These are phyloP conservation scores for Apogon hyalosoma DNA, from an alignment of 2,797 vertebrate genomes.

Conservation along the genomic window DNA sequence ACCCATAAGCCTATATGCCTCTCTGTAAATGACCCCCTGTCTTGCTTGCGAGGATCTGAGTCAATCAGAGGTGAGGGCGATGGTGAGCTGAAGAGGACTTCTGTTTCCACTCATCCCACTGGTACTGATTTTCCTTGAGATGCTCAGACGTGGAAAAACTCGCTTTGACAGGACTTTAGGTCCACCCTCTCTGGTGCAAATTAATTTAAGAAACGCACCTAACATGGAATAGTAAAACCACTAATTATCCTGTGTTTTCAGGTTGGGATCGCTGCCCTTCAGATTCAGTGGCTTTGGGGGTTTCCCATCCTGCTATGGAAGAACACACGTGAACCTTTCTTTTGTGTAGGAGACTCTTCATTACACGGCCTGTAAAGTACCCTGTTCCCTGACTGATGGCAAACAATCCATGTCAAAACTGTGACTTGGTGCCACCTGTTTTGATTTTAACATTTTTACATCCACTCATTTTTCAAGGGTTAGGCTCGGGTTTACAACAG, in stretches of 20 bases:
- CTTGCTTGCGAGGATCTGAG: slow-evolving; percentile 51
- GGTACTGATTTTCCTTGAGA: slow-evolving; percentile 26
- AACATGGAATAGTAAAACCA: slow-evolving; percentile 22
- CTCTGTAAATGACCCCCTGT: slow-evolving; percentile 8
- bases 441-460: neutral
- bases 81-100: slow-evolving; percentile 38
- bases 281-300: too few species aligned
- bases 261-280: too few species aligned
- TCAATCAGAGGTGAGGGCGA: slow-evolving; percentile 32
- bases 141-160: slow-evolving; percentile 14
- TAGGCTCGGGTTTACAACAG: too few species aligned
- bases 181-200: slow-evolving; percentile 37
- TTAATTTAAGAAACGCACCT: slow-evolving; percentile 27
- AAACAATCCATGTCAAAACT: slow-evolving; percentile 27
- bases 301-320: slow-evolving; percentile 38
- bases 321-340: slow-evolving; percentile 47
- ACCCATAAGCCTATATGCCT: slow-evolving; percentile 58
- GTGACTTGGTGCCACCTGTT: neutral
- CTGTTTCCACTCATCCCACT: slow-evolving; percentile 12
- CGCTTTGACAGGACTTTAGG: slow-evolving; percentile 19
- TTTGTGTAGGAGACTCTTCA: slow-evolving; percentile 21
- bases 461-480: too few species aligned
- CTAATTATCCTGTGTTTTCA: too few species aligned
- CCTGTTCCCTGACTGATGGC: slow-evolving; percentile 25
- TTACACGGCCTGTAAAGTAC: slow-evolving; percentile 11